phyloP scores from a whole-genome alignment of 2,113 vertebrate genomes.

The Uropsilus gracilis region DNA sequence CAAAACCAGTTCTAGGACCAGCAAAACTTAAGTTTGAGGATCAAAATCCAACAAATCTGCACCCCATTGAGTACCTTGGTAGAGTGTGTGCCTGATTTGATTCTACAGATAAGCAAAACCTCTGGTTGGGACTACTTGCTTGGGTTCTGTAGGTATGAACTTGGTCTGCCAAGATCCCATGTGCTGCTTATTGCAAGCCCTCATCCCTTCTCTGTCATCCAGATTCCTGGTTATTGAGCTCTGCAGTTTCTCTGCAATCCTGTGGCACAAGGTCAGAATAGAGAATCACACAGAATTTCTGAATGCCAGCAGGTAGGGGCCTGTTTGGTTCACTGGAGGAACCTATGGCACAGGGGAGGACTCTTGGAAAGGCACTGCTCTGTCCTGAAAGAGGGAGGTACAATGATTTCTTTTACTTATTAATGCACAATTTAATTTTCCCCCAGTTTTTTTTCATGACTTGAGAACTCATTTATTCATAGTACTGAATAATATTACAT shows the following conservation, averaged over 20 bases:
- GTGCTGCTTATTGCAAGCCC: background rate
- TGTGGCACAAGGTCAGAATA: background rate
- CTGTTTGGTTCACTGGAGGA: background rate
- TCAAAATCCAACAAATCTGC: background rate
- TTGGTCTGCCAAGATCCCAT: background rate
- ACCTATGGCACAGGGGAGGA: background rate
- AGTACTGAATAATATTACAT: background rate
- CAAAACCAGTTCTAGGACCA: background rate
- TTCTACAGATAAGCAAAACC: background rate
- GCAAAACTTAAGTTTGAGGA: background rate
- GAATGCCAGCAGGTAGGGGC: background rate
- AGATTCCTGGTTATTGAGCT: background rate
- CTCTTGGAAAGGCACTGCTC: background rate
- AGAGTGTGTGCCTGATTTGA: background rate
- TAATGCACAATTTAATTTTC: background rate
- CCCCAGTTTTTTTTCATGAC: background rate
- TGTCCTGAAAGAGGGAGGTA: background rate
- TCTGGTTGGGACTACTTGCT: background rate
- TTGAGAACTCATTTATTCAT: conserved; percentile 1
- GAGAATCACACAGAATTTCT: background rate
- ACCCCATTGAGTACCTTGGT: background rate
- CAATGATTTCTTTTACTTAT: background rate
- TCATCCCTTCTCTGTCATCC: background rate
- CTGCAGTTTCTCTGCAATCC: background rate
- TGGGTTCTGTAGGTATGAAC: background rate